A percentile compares a stretch with the other conserved stretches of the same genome.
phyloP scores from a whole-genome alignment of 2,797 vertebrate species.

The Pogoniulus pusillus region DNA sequence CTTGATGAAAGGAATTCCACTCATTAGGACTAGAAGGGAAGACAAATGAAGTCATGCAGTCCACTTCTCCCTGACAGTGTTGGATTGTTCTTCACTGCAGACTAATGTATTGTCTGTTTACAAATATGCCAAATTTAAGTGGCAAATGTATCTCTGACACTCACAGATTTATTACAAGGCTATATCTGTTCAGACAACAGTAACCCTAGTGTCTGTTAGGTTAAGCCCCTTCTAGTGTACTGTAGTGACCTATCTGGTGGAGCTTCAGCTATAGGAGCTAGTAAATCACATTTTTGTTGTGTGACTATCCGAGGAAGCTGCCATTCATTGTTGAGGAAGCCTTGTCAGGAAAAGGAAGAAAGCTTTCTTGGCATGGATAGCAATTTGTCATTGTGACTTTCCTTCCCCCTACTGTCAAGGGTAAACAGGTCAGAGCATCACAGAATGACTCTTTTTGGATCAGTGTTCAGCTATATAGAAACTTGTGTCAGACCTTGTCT shows the following conservation, averaged over 20 bases:
- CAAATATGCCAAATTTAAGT: background rate
- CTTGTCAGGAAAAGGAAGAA: slow-evolving; percentile 80
- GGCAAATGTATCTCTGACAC: background rate
- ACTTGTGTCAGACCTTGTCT: slow-evolving; percentile 47
- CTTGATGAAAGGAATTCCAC: background rate
- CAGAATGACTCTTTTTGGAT: slow-evolving; percentile 59
- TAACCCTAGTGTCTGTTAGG: background rate
- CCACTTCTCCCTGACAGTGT: background rate
- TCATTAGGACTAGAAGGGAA: background rate
- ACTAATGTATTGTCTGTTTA: background rate
- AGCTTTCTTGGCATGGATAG: slow-evolving; percentile 71
- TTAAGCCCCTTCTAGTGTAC: background rate
- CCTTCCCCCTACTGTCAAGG: slow-evolving; percentile 71
- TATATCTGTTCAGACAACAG: background rate
- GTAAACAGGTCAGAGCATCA: slow-evolving; percentile 68
- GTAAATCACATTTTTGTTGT: slow-evolving; percentile 70
- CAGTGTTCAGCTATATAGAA: slow-evolving; percentile 46
- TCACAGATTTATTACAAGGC: background rate
- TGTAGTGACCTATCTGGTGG: slow-evolving; percentile 25
- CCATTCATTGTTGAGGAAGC: slow-evolving; percentile 76
- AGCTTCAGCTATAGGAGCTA: slow-evolving; percentile 22
- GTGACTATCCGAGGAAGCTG: slow-evolving; percentile 75
- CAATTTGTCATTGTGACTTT: slow-evolving; percentile 75
- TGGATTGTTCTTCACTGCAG: background rate
- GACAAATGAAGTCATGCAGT: background rate